Base-by-base conservation (phyloP, 2,888 invertebrate species). In the Tricholauxania praeusta region DNA sequence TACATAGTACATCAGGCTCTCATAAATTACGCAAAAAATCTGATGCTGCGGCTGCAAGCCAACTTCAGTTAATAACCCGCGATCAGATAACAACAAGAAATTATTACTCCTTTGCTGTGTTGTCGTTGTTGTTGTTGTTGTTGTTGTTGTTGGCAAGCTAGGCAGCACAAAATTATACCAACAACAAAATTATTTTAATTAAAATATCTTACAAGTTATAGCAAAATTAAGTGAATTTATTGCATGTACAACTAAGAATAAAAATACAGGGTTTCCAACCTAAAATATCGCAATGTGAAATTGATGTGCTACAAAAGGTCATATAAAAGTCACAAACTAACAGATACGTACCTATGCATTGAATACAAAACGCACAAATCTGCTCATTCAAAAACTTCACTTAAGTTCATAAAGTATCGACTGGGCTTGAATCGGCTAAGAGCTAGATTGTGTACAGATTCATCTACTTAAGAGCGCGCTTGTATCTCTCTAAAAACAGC, bases 201-300 rank as follows among this genome's bases (percentile, higher is more conserved):
- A 84, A 85, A 82, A 84, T 80, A 81, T 84, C 81, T 81, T 76
- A 76, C 74, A 82, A 76, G 75, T 77, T 78, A 75, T 75, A 74
- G 74, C 75, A 73, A 76, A 78, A 76, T 78, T 65, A 68, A 71
- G 69, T 17, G 64, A 80, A 82, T 82, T 81, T 82, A 83, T 78
- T 78, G 57, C 71, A 72, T 67, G 39, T 8, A 47, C 14, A 63
- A 72, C 65, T 65, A 52, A 67, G 60, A 73, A 66, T 72, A 48
- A 70, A 32, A 66, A 71, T 72, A 77, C 67, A 71, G 74, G 22
- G 28, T 2, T 28, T 22, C 51, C 22, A 1, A 39, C 39, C 39
- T 39, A 32, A 69, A 17, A 53, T 62, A 63, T 70, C 63, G 70
- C 39, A 55, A 70, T 53, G 63, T 47, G n/a, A 70, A 63, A 70